These are phyloP conservation scores for Saxidomus purpurata DNA, from an alignment of 1,140 invertebrate genomes.

Conservation along the genomic window DNA sequence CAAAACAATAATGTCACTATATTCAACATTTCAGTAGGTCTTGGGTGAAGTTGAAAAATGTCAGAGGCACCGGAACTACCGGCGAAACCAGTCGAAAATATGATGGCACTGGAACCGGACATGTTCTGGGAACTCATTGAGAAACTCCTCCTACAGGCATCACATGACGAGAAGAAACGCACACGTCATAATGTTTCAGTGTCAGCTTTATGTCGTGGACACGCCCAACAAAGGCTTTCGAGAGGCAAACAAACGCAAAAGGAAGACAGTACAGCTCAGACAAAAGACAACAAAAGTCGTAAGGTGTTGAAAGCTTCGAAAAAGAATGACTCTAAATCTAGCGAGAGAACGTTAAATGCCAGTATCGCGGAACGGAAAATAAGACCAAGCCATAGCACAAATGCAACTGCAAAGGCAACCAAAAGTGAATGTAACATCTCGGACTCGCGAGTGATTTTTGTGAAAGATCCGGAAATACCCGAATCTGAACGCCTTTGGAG, in stretches of 20 bases:
- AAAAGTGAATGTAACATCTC: slow-evolving; percentile 51
- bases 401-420: background rate
- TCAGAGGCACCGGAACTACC: background rate
- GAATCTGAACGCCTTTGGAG: slow-evolving; percentile 49
- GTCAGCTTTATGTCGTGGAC: slow-evolving; percentile 20
- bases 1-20: no score
- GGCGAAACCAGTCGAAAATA: background rate
- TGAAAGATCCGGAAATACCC: slow-evolving; percentile 40
- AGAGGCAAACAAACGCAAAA: background rate
- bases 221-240: background rate
- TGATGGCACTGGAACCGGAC: slow-evolving; percentile 33
- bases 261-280: background rate
- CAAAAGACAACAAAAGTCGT: background rate
- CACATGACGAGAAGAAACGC: slow-evolving; percentile 21
- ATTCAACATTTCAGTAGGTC: no score
- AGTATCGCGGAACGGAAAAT: background rate
- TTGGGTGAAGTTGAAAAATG: background rate
- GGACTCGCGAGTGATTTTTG: slow-evolving; percentile 29
- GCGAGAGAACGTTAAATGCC: background rate
- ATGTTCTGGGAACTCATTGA: slow-evolving; percentile 58
- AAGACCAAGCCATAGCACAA: background rate
- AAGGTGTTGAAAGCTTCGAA: background rate
- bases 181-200: slow-evolving; percentile 4
- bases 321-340: background rate
- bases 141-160: slow-evolving; percentile 44